Percentiles rank a stretch among this genome's conserved stretches.
Conservation (phyloP, 2,888 invertebrate genomes). For the Plusia festucae region DNA sequence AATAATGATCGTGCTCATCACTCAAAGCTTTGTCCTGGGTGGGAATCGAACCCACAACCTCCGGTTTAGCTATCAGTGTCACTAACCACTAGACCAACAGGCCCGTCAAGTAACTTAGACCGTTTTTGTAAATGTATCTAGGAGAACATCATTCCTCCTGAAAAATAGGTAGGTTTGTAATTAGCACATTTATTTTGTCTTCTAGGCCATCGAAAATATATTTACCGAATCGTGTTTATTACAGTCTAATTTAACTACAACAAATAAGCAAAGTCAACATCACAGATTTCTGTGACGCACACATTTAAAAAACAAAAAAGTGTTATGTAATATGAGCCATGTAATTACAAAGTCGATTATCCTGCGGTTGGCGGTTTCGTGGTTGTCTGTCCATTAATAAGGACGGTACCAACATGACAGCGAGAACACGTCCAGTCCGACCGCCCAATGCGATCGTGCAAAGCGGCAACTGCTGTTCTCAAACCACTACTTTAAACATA, state of each 20-base stretch:
- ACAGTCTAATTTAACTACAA: neutral
- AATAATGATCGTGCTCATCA: too few relatives aligned
- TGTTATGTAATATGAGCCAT: conserved; percentile 22
- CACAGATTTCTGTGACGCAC: neutral
- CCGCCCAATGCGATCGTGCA: conserved; percentile 23
- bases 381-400: conserved; percentile 43
- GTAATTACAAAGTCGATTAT: conserved; percentile 50
- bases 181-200: too few relatives aligned
- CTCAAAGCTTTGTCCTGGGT: too few relatives aligned
- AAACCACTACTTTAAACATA: conserved; percentile 16
- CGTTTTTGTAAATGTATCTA: too few relatives aligned
- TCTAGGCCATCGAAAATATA: neutral
- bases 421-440: conserved; percentile 34
- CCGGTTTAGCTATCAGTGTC: too few relatives aligned
- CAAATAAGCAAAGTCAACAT: neutral
- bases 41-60: too few relatives aligned
- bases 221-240: neutral
- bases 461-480: conserved; percentile 19
- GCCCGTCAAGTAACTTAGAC: too few relatives aligned
- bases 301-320: conserved; percentile 21
- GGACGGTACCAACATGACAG: conserved; percentile 22
- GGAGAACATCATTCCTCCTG: too few relatives aligned
- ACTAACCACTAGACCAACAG: too few relatives aligned
- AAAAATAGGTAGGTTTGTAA: too few relatives aligned
- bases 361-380: conserved; percentile 35